Conservation (phyloP, 2,797 vertebrate species). For the Sphenodon punctatus region DNA sequence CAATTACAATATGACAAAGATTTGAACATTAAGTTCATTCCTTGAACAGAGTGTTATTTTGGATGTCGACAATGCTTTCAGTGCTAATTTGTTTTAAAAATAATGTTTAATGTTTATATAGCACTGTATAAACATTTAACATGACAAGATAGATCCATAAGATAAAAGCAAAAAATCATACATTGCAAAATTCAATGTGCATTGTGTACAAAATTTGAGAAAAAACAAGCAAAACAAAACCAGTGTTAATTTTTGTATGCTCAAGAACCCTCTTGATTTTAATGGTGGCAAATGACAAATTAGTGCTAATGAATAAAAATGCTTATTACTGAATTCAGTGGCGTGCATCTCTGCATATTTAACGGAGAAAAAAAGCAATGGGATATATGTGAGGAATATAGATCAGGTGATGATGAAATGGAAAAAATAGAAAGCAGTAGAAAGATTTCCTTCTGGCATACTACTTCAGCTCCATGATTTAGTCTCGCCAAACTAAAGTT, state of each 20-base stretch:
- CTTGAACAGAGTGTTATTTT: background rate
- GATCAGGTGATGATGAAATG: background rate
- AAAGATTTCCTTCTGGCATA: background rate
- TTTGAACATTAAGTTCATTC: background rate
- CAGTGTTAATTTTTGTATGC: background rate
- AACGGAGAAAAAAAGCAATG: background rate
- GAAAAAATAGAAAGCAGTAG: background rate
- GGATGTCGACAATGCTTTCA: too few species aligned
- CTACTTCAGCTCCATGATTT: background rate
- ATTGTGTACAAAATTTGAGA: too few species aligned
- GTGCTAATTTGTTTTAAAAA: too few species aligned
- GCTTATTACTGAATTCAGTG: background rate
- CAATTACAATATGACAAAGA: background rate
- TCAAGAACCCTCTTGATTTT: background rate
- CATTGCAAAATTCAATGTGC: too few species aligned
- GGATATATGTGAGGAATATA: background rate
- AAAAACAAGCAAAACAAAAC: too few species aligned
- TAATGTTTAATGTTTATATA: too few species aligned
- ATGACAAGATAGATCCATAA: too few species aligned
- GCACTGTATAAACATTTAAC: too few species aligned
- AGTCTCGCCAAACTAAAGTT: background rate
- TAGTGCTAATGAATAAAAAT: too few species aligned
- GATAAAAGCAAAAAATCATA: too few species aligned
- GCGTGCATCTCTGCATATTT: too few species aligned
- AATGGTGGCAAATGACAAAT: background rate